A percentile compares a stretch with the other conserved stretches of the same genome.
Evolutionary conservation across 2,797 vertebrate species (phyloP).

Genomic region (Sphenodon punctatus): DNA sequence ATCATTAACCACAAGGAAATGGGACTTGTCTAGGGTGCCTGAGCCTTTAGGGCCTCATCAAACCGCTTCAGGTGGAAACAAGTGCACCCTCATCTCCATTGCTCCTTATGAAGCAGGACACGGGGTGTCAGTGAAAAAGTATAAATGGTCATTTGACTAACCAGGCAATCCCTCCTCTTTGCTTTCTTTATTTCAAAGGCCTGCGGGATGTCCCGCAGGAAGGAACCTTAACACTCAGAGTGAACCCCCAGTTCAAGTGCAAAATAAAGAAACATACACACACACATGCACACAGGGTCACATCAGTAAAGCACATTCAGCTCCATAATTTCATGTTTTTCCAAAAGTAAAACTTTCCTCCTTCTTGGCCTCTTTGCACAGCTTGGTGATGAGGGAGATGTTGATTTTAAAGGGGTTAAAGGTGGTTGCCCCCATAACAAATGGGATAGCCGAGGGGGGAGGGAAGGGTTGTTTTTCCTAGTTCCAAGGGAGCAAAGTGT

Average conservation of each 20-base stretch:
- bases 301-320: background rate
- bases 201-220: no score
- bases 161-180: background rate
- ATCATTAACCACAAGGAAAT: background rate
- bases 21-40: background rate
- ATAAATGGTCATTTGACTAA: background rate
- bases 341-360: background rate
- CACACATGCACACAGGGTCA: no score
- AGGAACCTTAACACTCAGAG: no score
- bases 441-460: constrained; percentile 55
- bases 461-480: constrained; percentile 59
- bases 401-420: constrained; percentile 71
- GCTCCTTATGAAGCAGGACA: no score
- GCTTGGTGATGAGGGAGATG: background rate
- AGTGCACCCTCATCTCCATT: no score
- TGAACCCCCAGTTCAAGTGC: no score
- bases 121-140: background rate
- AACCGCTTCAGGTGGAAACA: background rate
- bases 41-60: background rate
- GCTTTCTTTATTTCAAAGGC: background rate
- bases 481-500: constrained; percentile 64
- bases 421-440: constrained; percentile 68
- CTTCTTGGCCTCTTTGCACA: background rate
- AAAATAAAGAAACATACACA: no score
- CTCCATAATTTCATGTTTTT: background rate